These are phyloP conservation scores for Acromyrmex charruanus DNA, from an alignment of 1,140 invertebrate genomes.

Conservation along the genomic window DNA sequence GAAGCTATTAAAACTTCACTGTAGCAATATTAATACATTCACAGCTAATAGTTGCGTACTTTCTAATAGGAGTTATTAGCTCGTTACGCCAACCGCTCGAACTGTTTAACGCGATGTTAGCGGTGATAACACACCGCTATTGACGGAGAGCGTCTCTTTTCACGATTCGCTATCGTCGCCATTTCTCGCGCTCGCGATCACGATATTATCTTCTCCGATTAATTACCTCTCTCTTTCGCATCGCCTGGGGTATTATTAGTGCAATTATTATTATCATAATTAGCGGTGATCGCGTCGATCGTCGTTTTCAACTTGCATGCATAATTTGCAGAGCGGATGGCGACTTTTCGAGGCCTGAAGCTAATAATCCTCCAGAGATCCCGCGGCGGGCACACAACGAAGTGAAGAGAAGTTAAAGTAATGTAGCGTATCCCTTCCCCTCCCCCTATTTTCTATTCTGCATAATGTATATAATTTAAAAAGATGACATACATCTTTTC, in stretches of 20 bases:
- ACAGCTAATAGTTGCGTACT: constrained; percentile 40
- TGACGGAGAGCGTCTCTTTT: constrained; percentile 45
- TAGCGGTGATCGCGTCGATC: constrained; percentile 53
- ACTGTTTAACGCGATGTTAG: constrained; percentile 56
- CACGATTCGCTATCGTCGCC: constrained; percentile 59
- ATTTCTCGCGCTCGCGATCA: constrained; percentile 51
- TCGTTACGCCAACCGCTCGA: constrained; percentile 55
- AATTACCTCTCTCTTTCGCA: constrained; percentile 55
- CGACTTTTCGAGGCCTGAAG: constrained; percentile 38
- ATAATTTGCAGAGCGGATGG: constrained; percentile 40
- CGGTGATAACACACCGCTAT: constrained; percentile 48
- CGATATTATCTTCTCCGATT: constrained; percentile 58
- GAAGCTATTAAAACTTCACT: constrained; percentile 40
- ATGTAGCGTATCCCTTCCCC: background rate
- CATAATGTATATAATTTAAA: constrained; percentile 28
- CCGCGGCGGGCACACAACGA: background rate
- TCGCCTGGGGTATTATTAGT: constrained; percentile 42
- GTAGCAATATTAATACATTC: constrained; percentile 44
- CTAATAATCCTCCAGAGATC: constrained; percentile 20
- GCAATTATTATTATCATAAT: constrained; percentile 62
- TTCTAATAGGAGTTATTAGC: constrained; percentile 64
- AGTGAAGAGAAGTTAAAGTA: constrained; percentile 12
- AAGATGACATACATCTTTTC: constrained; percentile 15
- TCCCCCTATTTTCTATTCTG: background rate
- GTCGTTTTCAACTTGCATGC: constrained; percentile 47